These are phyloP conservation scores for Eilema sororculum DNA, from an alignment of 2,888 invertebrate species.

Conservation along the genomic window DNA sequence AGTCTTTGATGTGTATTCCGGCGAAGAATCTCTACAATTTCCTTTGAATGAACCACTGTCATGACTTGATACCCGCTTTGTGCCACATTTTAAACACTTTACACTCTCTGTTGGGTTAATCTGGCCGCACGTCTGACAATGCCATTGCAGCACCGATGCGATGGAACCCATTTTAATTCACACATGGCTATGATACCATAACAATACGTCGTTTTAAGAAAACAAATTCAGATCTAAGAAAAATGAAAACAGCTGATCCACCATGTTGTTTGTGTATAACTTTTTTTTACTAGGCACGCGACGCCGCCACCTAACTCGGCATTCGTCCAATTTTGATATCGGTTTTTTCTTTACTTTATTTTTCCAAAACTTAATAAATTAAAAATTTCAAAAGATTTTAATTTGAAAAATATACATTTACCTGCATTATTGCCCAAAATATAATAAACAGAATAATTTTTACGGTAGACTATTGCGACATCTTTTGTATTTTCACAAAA, in stretches of 20 bases:
- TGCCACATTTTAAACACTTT: slow-evolving; percentile 94
- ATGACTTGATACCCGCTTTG: slow-evolving; percentile 88
- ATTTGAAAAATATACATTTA: not conserved
- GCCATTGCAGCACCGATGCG: slow-evolving; percentile 97
- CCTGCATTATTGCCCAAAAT: not conserved
- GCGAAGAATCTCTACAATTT: slow-evolving; percentile 77
- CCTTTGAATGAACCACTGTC: slow-evolving; percentile 81
- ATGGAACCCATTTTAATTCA: slow-evolving; percentile 94
- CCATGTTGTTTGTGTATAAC: slow-evolving; percentile 88
- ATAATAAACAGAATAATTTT: not conserved
- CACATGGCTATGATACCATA: slow-evolving; percentile 86
- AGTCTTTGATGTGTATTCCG: slow-evolving; percentile 76
- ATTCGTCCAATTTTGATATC: not conserved
- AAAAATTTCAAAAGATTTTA: not conserved
- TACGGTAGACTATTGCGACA: not conserved
- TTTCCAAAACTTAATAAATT: not conserved
- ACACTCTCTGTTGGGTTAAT: slow-evolving; percentile 95
- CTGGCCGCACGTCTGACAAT: slow-evolving; percentile 95
- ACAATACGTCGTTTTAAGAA: slow-evolving; percentile 79
- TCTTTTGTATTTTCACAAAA: not conserved
- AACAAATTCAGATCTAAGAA: slow-evolving; percentile 76
- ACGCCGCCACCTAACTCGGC: slow-evolving; percentile 30
- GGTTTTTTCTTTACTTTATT: not conserved
- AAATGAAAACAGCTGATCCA: slow-evolving; percentile 88
- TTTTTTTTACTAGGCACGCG: slow-evolving; percentile 62